Base-by-base conservation (phyloP, 2,888 invertebrate species). In the Punctoribates punctum region DNA sequence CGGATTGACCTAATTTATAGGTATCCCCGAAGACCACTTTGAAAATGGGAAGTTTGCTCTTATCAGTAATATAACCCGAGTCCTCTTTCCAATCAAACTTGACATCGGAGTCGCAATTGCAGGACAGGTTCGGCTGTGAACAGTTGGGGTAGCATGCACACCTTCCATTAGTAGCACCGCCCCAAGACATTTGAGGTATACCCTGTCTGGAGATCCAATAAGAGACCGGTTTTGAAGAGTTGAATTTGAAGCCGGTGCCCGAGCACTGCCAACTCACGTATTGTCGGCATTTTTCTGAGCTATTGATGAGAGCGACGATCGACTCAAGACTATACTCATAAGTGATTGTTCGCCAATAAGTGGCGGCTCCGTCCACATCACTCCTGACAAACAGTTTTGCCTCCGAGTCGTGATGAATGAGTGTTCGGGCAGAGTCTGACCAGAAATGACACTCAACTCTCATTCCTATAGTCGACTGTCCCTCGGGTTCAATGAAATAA, bases 361-460 rank as follows among this genome's bases (percentile, higher is more conserved):
- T 78, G n/a, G 80, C 81, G 0, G 79, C 78, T 17, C 80, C 81
- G 25, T 81, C 79, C 27, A 75, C 51, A 34, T 75, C 78, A 9
- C 80, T 79, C 4, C 80, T 77, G 17, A 81, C 81, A 62, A 80
- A 81, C 20, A 81, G 79, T 4, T 78, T 74, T 67, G 78, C 74
- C 54, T 81, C 81, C 3, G 81, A 80, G 76, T 81, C 81, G 67
- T 81, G 81, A 51, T 81, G 80, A 13, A 81, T 77, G 6, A 81
- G 74, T 6, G 81, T 81, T 73, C 67, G 77, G 15, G 79, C 80
- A 4, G 73, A 57, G 11, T 72, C 65, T 4, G 67, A 67, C 0
- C 77, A 78, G 57, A 80, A 77, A 13, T 77, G 73, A 60, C 81
- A 81, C 54, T 80, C 78, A 20, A 81, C 81, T 17, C 46, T 74